A percentile compares a stretch with the other conserved stretches of the same genome.
These are phyloP conservation scores for Lipophrys pholis DNA, from an alignment of 2,113 vertebrate genomes.

Conservation along the genomic window DNA sequence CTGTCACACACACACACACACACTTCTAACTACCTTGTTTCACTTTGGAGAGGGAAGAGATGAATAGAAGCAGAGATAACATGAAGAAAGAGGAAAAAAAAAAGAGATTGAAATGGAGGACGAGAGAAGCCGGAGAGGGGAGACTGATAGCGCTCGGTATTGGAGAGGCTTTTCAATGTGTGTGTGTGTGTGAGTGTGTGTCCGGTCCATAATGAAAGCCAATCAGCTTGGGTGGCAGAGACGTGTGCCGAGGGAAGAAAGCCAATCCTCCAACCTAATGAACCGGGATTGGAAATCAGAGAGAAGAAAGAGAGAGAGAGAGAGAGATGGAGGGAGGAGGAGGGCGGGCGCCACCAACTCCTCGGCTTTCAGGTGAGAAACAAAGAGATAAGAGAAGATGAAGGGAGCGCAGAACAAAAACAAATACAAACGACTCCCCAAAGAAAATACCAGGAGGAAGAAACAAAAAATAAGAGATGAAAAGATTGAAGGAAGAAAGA, in stretches of 20 bases:
- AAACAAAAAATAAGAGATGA: conserved; percentile 15
- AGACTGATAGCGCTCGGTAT: conserved; percentile 27
- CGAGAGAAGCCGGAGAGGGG: conserved; percentile 56
- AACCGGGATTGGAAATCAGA: conserved; percentile 77
- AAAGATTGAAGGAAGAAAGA: conserved; percentile 11
- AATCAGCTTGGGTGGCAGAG: conserved; percentile 72
- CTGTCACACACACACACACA: conserved; percentile 27
- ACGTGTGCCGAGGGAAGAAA: conserved; percentile 71
- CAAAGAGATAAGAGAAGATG: conserved; percentile 33
- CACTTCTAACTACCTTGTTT: conserved; percentile 45
- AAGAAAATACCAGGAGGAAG: not conserved
- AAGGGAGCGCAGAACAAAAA: not conserved
- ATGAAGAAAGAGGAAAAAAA: conserved; percentile 8
- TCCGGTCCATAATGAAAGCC: conserved; percentile 70
- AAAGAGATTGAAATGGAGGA: conserved; percentile 59
- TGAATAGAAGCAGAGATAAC: conserved; percentile 51
- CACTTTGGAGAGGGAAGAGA: conserved; percentile 42
- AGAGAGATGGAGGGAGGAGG: conserved; percentile 33
- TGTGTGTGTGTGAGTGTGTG: conserved; percentile 11
- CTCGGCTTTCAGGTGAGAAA: conserved; percentile 5
- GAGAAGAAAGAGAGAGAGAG: conserved; percentile 31
- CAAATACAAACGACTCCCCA: conserved; percentile 1
- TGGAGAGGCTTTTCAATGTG: not conserved
- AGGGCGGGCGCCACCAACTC: conserved; percentile 44
- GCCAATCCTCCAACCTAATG: conserved; percentile 76